phyloP scores from a whole-genome alignment of 2,888 invertebrate species.

The Thumatha senex region DNA sequence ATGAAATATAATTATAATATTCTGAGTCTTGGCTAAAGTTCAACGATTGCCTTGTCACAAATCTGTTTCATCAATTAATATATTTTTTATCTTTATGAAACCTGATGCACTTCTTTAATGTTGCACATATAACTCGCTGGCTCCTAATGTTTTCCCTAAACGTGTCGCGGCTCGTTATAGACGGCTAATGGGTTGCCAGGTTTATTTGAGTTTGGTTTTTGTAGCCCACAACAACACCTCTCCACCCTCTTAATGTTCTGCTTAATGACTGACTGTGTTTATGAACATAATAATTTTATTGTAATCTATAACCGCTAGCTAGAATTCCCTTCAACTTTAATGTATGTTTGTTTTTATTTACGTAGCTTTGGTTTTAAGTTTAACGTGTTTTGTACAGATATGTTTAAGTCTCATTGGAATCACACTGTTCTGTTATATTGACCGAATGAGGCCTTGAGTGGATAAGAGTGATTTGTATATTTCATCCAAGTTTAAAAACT shows the following conservation, averaged over 20 bases:
- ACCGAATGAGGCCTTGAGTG: too few species aligned
- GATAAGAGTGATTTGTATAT: too few species aligned
- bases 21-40: too few species aligned
- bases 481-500: too few species aligned
- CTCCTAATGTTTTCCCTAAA: slow-evolving; percentile 46
- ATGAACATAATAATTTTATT: slow-evolving; percentile 24
- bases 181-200: slow-evolving; percentile 54
- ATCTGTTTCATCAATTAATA: not conserved
- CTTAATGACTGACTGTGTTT: slow-evolving; percentile 54
- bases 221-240: slow-evolving; percentile 36
- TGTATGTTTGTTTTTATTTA: not conserved
- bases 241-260: slow-evolving; percentile 47
- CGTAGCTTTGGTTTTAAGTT: not conserved
- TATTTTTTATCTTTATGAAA: slow-evolving; percentile 21
- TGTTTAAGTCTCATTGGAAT: too few species aligned
- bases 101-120: slow-evolving; percentile 24
- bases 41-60: too few species aligned
- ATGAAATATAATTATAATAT: too few species aligned
- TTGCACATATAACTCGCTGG: slow-evolving; percentile 41
- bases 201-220: slow-evolving; percentile 60
- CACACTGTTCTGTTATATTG: too few species aligned
- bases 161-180: slow-evolving; percentile 47
- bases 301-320: slow-evolving; percentile 8
- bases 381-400: not conserved
- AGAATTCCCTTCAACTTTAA: slow-evolving; percentile 1